Percentiles rank a stretch among this genome's conserved stretches.
These are phyloP conservation scores for Plectropomus leopardus DNA, from an alignment of 2,113 vertebrate genomes.

Conservation along the genomic window DNA sequence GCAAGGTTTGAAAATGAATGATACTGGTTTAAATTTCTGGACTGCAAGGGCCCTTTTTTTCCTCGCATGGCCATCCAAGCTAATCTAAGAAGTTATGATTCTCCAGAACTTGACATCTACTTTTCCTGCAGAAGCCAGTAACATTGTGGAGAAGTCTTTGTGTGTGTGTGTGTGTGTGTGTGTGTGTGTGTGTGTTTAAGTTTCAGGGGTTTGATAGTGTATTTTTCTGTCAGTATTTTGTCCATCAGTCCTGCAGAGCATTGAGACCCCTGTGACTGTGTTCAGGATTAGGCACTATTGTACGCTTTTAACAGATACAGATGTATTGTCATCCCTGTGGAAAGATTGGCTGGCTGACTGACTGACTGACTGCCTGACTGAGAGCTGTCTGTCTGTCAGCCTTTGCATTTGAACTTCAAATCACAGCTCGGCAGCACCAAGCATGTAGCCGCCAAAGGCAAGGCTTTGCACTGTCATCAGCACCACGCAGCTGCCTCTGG, in stretches of 20 bases:
- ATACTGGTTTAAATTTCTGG: neutral
- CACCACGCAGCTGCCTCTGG: slow-evolving; percentile 80
- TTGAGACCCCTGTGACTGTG: slow-evolving; percentile 44
- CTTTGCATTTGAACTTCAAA: slow-evolving; percentile 83
- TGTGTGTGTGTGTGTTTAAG: neutral
- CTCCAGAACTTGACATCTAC: neutral
- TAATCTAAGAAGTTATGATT: neutral
- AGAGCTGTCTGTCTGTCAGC: slow-evolving; percentile 83
- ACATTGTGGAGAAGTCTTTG: neutral
- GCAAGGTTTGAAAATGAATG: neutral
- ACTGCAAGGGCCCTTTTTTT: neutral
- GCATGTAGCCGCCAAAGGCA: slow-evolving; percentile 85
- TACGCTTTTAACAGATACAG: slow-evolving; percentile 67
- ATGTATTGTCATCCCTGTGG: slow-evolving; percentile 67
- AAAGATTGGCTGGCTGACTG: slow-evolving; percentile 68
- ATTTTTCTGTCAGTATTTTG: slow-evolving; percentile 39
- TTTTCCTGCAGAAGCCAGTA: slow-evolving; percentile 1
- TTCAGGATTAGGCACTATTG: slow-evolving; percentile 57
- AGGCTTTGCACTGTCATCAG: slow-evolving; percentile 84
- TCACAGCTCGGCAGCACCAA: slow-evolving; percentile 75
- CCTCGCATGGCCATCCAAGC: neutral
- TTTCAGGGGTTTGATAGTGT: neutral
- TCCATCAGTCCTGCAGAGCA: slow-evolving; percentile 53
- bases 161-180: neutral
- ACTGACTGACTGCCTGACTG: slow-evolving; percentile 74